Percentiles rank a stretch among this genome's conserved stretches.
Conservation (phyloP, 1,140 invertebrate genomes). For the Camponotus floridanus region DNA sequence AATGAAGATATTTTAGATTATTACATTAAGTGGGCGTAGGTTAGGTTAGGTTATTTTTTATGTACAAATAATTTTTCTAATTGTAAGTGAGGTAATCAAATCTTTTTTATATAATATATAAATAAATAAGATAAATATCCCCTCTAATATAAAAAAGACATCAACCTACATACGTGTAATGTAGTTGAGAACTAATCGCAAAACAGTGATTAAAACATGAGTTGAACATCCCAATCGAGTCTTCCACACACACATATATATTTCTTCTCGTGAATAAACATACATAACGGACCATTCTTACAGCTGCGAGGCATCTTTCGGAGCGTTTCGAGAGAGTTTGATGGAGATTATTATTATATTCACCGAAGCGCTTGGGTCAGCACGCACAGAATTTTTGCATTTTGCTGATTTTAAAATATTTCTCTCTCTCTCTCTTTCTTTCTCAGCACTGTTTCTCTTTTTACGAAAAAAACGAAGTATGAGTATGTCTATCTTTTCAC, state of each 20-base stretch:
- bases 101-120: background rate
- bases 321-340: constrained; percentile 46
- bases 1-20: too few relatives aligned
- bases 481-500: background rate
- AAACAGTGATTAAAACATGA: constrained; percentile 3
- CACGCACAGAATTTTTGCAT: constrained; percentile 9
- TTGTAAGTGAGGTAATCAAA: background rate
- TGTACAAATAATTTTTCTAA: background rate
- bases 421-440: background rate
- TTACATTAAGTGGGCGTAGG: too few relatives aligned
- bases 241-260: background rate
- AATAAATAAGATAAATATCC: background rate
- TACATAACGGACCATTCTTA: constrained; percentile 48
- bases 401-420: background rate
- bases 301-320: constrained; percentile 44
- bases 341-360: constrained; percentile 58
- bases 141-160: background rate
- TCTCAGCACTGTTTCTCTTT: background rate
- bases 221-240: constrained; percentile 3
- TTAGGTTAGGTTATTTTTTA: background rate
- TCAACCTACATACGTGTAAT: background rate
- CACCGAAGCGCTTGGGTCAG: constrained; percentile 28
- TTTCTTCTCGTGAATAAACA: constrained; percentile 59
- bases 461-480: background rate
- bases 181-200: background rate